Base-by-base conservation (phyloP, 2,888 invertebrate species). In the Phytoseiulus persimilis region DNA sequence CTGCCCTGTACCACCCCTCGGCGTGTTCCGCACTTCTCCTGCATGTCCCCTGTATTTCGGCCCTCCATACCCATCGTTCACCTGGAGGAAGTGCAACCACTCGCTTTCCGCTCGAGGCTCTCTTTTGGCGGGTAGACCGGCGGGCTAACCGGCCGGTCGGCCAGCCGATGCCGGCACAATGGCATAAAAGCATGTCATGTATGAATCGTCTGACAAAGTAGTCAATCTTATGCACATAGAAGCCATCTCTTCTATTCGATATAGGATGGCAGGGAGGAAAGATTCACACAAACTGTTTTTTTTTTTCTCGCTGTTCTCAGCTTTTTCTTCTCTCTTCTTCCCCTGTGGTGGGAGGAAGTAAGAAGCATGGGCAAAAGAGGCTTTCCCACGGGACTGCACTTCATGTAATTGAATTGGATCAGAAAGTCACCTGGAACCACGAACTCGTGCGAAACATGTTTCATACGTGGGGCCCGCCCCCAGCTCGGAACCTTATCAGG, bases 181-280 rank as follows among this genome's bases (percentile, higher is more conserved):
- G 28, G 65, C 65, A 65, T 23, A 65, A 28, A 65, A 14, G 65
- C 65, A 65, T 14, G 65, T 65, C 65, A 65, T 23, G 65, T 65
- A 65, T 65, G 65, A 65, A 65, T 65, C 65, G 65, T 65, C 65
- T 65, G 65, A 65, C 65, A 65, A 65, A 65, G 65, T 65, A 65
- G 65, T 65, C 65, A 65, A 65, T 65, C 65, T 65, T 28, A 65
- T 65, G 65, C 65, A 65, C 65, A 65, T 65, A 65, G 65, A 28
- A 28, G 28, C 65, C 65, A 65, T 65, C 65, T 65, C 65, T 2
- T 65, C 65, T 65, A 65, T 65, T 28, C 65, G 65, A 65, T 65
- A 65, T 65, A 18, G 18, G 65, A 65, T 65, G 28, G 28, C 65
- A 65, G 18, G 65, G 2, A 23, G 65, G 2, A 28, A 23, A 65